Base-by-base conservation (phyloP, 2,113 vertebrate genomes). In the Hydrochoerus hydrochaeris region DNA sequence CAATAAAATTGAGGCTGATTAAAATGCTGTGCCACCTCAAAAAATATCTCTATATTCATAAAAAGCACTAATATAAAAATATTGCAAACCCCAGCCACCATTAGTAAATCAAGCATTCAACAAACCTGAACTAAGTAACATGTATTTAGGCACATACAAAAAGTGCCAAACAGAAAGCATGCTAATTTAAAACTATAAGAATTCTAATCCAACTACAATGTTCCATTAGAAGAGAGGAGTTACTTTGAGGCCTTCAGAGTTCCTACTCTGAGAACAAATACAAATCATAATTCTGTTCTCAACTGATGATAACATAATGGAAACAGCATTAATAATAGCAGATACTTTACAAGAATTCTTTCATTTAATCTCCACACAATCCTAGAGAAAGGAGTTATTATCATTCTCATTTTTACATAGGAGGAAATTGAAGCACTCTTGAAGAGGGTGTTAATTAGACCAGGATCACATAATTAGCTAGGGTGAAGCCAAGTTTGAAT, bases 1-100 rank as follows among this genome's bases (percentile, higher is more conserved):
- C 19, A 88, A 87, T 63, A 93, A 96, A 96, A 95, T 41, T 91
- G 7, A 94, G 44, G 35, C n/a, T 91, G 58, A 75, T 95, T 92
- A 95, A 81, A 86, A 94, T 92, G 69, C 65, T 95, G 52, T 28
- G 62, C 7, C 84, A 63, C 5, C 62, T 93, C 80, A 71, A 81
- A 86, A 86, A 93, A 81, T 38, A 73, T 4, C 7, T 22, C 5
- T 58, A 5, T 73, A 67, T 86, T 94, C 52, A 26, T 38, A 28
- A 32, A 65, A 95, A 63, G 10, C 46, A 77, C 35, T 95, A 93
- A 78, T 60, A 58, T 83, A 85, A 91, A 91, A 78, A 4, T 30
- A 69, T 11, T 91, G 41, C 63, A 32, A 26, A 71, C 38, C 16
- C 14, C 12, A 28, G 41, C 13, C 6, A 46, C 77, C 32, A 88